A percentile compares a stretch with the other conserved stretches of the same genome.
Conservation (phyloP, 2,888 invertebrate genomes). For the Psylliodes chrysocephalus region DNA sequence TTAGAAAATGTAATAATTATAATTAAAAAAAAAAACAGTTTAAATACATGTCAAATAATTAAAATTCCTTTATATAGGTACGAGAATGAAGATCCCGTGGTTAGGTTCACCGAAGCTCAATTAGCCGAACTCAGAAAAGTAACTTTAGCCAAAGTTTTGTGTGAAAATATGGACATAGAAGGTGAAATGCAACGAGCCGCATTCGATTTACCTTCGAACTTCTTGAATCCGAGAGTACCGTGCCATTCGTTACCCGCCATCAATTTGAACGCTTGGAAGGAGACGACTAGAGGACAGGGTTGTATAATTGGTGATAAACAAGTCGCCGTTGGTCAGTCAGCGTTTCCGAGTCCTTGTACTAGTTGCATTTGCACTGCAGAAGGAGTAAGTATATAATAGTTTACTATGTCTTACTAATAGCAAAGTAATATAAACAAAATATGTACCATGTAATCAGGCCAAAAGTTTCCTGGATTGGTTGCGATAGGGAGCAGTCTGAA, state of each 20-base stretch:
- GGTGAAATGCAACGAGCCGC: constrained; percentile 89
- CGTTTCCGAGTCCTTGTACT: constrained; percentile 90
- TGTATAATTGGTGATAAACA: constrained; percentile 85
- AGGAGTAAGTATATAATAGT: constrained; percentile 74
- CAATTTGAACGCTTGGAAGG: constrained; percentile 86
- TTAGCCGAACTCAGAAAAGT: constrained; percentile 87
- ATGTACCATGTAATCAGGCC: no score
- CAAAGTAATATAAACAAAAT: no score
- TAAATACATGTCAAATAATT: no score
- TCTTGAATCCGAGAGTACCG: constrained; percentile 85
- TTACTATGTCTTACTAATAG: no score
- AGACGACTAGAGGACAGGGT: constrained; percentile 73
- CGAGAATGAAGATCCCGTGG: constrained; percentile 83
- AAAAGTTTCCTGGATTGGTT: no score
- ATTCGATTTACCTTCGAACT: constrained; percentile 91
- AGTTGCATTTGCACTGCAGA: constrained; percentile 87
- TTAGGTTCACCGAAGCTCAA: constrained; percentile 87
- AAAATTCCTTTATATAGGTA: no score
- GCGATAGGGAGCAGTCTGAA: no score
- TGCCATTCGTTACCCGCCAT: constrained; percentile 84
- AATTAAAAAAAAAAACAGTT: no score
- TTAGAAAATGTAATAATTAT: no score
- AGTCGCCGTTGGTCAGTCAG: constrained; percentile 83
- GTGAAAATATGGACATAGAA: constrained; percentile 88
- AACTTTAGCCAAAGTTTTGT: constrained; percentile 85